These are phyloP conservation scores for Protaetia brevitarsis DNA, from an alignment of 1,140 invertebrate genomes.

Conservation along the genomic window DNA sequence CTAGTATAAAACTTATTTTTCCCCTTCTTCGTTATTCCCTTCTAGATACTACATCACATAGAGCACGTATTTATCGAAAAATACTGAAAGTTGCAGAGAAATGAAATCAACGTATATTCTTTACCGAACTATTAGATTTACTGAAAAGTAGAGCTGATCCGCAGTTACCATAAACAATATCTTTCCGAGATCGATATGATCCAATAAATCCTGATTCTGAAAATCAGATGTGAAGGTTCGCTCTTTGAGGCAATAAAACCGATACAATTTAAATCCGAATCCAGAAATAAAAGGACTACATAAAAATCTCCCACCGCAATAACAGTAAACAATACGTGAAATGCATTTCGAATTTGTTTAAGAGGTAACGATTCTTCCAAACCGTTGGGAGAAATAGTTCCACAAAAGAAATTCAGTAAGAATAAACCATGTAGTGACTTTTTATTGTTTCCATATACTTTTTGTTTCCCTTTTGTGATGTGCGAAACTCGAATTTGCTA, in stretches of 20 bases:
- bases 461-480: too few species aligned
- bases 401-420: not conserved
- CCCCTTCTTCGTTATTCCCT: too few species aligned
- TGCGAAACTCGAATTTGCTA: too few species aligned
- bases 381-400: not conserved
- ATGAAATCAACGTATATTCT: too few species aligned
- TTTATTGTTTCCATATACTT: too few species aligned
- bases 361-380: conserved; percentile 4
- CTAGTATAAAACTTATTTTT: too few species aligned
- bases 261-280: conserved; percentile 15
- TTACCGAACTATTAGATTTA: conserved; percentile 2
- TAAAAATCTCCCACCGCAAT: not conserved
- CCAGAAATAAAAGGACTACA: conserved; percentile 1
- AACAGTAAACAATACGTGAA: conserved; percentile 5
- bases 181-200: not conserved
- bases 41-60: too few species aligned
- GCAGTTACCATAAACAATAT: not conserved
- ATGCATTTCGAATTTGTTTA: not conserved
- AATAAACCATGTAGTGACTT: not conserved
- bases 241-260: conserved; percentile 9
- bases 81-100: too few species aligned
- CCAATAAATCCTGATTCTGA: conserved; percentile 4
- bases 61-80: too few species aligned
- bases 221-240: conserved; percentile 8
- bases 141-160: not conserved